Evolutionary conservation across 2,888 invertebrate genomes (phyloP).

Genomic region (Schizaphis graminum): DNA sequence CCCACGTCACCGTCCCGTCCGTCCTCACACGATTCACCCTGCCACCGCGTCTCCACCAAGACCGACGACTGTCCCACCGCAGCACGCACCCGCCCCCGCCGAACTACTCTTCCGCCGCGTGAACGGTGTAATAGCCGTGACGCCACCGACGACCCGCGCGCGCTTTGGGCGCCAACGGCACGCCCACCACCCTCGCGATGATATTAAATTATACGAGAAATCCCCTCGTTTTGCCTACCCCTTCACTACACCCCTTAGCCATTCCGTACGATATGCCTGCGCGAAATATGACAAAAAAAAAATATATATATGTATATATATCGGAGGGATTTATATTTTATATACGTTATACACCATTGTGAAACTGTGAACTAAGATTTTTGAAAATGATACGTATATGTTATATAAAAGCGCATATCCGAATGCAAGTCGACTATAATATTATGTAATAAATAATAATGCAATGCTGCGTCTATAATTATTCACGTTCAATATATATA

Average conservation of each 20-base stretch:
- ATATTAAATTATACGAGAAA: constrained; percentile 66
- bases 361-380: constrained; percentile 50
- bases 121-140: constrained; percentile 66
- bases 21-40: constrained; percentile 40
- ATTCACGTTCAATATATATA: background rate
- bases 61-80: constrained; percentile 36
- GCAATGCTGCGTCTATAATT: background rate
- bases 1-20: constrained; percentile 56
- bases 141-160: constrained; percentile 66
- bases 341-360: constrained; percentile 32
- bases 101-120: constrained; percentile 38
- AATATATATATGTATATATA: background rate
- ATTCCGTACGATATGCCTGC: constrained; percentile 4
- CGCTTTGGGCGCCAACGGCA: constrained; percentile 66
- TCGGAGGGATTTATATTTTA: constrained; percentile 32
- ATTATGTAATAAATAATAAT: background rate
- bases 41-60: constrained; percentile 36
- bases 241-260: background rate
- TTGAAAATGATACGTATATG: constrained; percentile 11
- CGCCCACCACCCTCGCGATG: constrained; percentile 64
- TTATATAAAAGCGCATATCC: background rate
- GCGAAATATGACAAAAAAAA: constrained; percentile 52
- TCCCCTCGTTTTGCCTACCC: constrained; percentile 57
- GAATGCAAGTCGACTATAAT: background rate
- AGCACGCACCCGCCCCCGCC: constrained; percentile 30